phyloP scores from a whole-genome alignment of 2,797 vertebrate genomes.

The Hylomyscus alleni region DNA sequence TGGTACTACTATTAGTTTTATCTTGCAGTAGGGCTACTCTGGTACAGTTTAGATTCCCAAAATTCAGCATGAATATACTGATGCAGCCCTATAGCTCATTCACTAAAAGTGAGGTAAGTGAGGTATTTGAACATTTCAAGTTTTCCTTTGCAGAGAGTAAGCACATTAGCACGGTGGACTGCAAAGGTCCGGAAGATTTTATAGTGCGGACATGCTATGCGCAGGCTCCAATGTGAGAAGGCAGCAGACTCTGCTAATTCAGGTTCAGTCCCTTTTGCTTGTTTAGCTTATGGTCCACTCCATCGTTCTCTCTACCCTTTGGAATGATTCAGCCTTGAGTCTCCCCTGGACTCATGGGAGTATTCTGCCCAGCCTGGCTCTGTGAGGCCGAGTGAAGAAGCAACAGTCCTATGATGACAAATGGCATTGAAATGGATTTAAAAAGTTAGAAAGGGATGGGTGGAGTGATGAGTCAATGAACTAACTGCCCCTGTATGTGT shows the following conservation, averaged over 20 bases:
- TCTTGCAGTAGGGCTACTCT: neutral
- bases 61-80: conserved; percentile 1
- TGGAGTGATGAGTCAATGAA: neutral
- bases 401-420: conserved; percentile 41
- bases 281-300: neutral
- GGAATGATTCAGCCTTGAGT: conserved; percentile 1
- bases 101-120: neutral
- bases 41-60: neutral
- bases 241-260: neutral
- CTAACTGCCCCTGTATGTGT: neutral
- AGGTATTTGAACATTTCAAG: neutral
- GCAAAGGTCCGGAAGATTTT: neutral
- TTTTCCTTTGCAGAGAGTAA: neutral
- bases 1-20: conserved; percentile 20
- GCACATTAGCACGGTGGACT: neutral
- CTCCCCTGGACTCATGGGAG: conserved; percentile 12
- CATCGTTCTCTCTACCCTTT: neutral
- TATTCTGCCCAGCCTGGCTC: neutral
- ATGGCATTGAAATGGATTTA: conserved; percentile 13
- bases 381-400: conserved; percentile 2
- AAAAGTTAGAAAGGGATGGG: neutral
- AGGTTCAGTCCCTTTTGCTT: neutral
- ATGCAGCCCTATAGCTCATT: neutral
- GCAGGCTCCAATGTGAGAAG: neutral
- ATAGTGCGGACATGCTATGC: neutral